Conservation (phyloP, 92 coral and sea anemone genomes). For the Phenganax stokvisi region DNA sequence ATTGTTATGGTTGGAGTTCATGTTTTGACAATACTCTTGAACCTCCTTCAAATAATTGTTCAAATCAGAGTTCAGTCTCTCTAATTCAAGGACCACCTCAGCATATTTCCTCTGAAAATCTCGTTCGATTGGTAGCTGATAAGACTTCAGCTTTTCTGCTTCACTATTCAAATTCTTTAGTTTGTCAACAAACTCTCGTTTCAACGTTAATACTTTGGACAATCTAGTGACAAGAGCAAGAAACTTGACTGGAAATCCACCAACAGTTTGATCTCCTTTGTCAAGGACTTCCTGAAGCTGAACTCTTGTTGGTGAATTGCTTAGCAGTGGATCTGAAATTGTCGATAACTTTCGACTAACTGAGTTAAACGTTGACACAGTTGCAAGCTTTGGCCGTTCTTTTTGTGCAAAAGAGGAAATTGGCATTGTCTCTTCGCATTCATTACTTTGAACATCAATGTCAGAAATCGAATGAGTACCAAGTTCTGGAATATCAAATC, state of each 20-base stretch:
- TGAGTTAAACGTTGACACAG: conserved; percentile 68
- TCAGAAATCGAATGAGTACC: conserved; percentile 91
- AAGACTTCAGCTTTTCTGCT: conserved; percentile 95
- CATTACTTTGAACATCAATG: conserved; percentile 91
- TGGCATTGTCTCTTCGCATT: conserved; percentile 86
- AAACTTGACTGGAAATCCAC: conserved; percentile 89
- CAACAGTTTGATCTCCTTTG: conserved; percentile 79
- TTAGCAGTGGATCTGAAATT: conserved; percentile 63
- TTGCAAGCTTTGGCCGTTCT: conserved; percentile 96
- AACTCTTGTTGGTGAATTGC: conserved; percentile 72
- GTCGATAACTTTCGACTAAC: conserved; percentile 64
- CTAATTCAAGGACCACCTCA: conserved; percentile 80
- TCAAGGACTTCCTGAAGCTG: conserved; percentile 21
- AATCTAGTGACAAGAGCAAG: conserved; percentile 92
- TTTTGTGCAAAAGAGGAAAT: conserved; percentile 82
- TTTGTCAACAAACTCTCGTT: conserved; percentile 90
- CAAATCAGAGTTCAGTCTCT: conserved; percentile 83
- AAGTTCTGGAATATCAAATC: conserved; percentile 86
- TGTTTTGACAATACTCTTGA: conserved; percentile 91
- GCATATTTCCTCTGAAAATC: conserved; percentile 95
- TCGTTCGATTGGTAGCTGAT: conserved; percentile 91
- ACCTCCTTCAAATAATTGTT: conserved; percentile 87
- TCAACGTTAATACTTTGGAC: conserved; percentile 80
- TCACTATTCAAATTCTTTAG: conserved; percentile 85
- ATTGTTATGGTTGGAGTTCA: conserved; percentile 79